Evolutionary conservation across 2,113 vertebrate species (phyloP).

Genomic region (Syngnathus typhle): DNA sequence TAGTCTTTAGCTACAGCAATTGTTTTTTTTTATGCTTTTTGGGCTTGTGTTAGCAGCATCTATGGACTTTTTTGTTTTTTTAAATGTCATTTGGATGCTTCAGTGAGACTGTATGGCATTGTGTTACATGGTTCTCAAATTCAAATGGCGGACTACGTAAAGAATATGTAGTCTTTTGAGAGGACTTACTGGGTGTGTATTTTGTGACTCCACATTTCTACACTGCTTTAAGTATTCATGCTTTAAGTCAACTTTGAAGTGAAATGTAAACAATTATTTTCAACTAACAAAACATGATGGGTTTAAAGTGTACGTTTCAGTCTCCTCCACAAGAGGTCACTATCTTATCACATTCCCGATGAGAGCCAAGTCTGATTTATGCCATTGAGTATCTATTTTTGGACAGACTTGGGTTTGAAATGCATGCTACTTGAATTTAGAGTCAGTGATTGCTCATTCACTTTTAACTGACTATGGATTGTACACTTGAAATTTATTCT

Average conservation of each 20-base stretch:
- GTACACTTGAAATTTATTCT: background rate
- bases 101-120: background rate
- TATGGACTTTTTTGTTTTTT: background rate
- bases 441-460: slow-evolving; percentile 21
- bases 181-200: background rate
- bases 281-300: background rate
- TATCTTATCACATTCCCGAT: slow-evolving; percentile 14
- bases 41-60: background rate
- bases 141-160: slow-evolving; percentile 7
- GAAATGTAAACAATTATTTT: slow-evolving; percentile 4
- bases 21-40: background rate
- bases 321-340: slow-evolving; percentile 48
- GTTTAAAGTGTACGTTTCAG: background rate
- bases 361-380: background rate
- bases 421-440: slow-evolving; percentile 43
- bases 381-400: slow-evolving; percentile 37
- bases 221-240: slow-evolving; percentile 32
- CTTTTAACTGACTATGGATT: slow-evolving; percentile 15
- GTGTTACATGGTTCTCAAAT: background rate
- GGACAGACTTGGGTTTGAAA: slow-evolving; percentile 59
- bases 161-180: background rate
- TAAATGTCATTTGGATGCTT: background rate
- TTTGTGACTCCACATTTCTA: background rate
- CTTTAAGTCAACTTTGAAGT: slow-evolving; percentile 6
- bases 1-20: background rate